Base-by-base conservation (phyloP, 2,797 vertebrate genomes). In the Tachyglossus aculeatus region DNA sequence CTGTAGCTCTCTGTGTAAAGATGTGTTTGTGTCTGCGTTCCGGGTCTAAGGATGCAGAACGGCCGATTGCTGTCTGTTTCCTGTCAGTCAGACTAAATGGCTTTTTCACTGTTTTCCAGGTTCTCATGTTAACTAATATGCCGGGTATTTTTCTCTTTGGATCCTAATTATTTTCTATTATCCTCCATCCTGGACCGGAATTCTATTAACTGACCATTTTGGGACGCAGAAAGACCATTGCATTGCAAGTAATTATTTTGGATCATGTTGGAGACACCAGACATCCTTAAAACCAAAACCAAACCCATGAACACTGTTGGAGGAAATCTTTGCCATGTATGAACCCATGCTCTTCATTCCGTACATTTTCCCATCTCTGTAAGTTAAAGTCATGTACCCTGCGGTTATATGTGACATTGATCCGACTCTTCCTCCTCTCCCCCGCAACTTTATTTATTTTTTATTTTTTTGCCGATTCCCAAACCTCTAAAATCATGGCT, bases 51-150 rank as follows among this genome's bases (percentile, higher is more conserved):
- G 71, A 78, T 85, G 57, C 4, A 34, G 64, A 71, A 67, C 87
- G 77, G 70, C 83, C 71, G 80, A 55, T 73, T n/a, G n/a, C 69
- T 77, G 71, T 73, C 50, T 73, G 56, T 54, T 81, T 77, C 69
- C 71, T 88, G 74, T 78, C 78, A 59, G 74, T 83, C 81, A 76
- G 82, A 89, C 82, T 88, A 74, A 88, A 87, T 75, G 87, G 71
- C 88, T 80, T 86, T 87, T 86, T 84, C 84, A 69, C 87, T 91
- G 87, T 88, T 83, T 85, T 86, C 88, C 88, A 85, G 89, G 89
- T 81, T 90, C 85, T 88, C 89, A 74, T 82, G 86, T 80, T 92
- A 78, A 76, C 90, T 91, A 81, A 86, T 87, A 62, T 78, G 83
- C 86, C 86, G 89, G 80, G 86, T 88, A 82, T 82, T 78, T 83